Base-by-base conservation (phyloP, 2,113 vertebrate genomes). In the Puma concolor region DNA sequence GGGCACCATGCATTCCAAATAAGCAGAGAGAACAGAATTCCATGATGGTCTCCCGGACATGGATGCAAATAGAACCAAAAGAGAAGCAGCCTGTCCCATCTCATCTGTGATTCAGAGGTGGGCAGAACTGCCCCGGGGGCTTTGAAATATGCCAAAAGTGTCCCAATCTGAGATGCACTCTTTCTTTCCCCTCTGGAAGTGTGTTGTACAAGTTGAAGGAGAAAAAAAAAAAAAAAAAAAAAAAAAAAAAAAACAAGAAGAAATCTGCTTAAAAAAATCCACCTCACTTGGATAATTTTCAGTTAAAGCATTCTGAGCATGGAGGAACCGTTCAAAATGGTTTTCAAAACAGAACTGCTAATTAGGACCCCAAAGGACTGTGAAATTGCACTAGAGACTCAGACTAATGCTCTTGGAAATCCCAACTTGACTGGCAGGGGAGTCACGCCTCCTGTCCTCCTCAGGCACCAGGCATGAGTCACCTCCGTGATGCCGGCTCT, bases 361-460 rank as follows among this genome's bases (percentile, higher is more conserved):
- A 99, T 98, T 98, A 98, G 97, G 97, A 97, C 92, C 48, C 97
- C 87, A 98, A 97, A 96, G 81, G 21, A 97, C 98, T 98, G 97
- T 98, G 98, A 98, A 98, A 98, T 97, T 98, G 95, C 72, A 92
- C 96, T 92, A 96, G 44, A 98, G 95, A 85, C 36, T 98, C 98
- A 81, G 89, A 96, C 94, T 96, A 95, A 97, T 96, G 98, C 98
- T 98, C 97, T 89, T 81, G 74, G 86, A 86, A 98, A 96, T 97
- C 91, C 92, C 11, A 60, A 87, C 81, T 66, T 97, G 89, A 72
- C 88, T 95, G 76, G 91, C 98, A 97, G 97, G 50, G 88, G 97
- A 98, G 92, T 97, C 97, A 87, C 91, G 97, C 96, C 94, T 97
- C 97, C 98, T 50, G 88, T 97, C 92, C 76, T 57, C 64, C 82